These are phyloP conservation scores for Bufo bufo DNA, from an alignment of 2,113 vertebrate species.

Conservation along the genomic window DNA sequence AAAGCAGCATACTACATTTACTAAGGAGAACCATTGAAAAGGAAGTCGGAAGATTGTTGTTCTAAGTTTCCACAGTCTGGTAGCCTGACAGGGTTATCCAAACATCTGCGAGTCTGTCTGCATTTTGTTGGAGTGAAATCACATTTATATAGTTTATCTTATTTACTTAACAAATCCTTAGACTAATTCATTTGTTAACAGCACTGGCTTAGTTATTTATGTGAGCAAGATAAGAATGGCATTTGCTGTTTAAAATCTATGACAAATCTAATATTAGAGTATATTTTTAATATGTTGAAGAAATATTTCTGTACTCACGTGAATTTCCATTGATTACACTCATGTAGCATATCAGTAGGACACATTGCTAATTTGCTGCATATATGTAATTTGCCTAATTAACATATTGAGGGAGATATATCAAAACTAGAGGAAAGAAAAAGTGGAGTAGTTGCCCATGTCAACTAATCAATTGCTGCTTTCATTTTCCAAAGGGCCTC, in stretches of 20 bases:
- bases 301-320: not conserved
- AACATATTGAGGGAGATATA: too few relatives aligned
- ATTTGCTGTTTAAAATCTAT: not conserved
- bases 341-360: not conserved
- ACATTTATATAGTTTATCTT: not conserved
- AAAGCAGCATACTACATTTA: not conserved
- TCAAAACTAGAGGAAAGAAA: too few relatives aligned
- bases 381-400: not conserved
- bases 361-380: not conserved
- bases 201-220: not conserved
- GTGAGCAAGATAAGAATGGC: not conserved
- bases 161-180: not conserved
- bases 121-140: constrained; percentile 27
- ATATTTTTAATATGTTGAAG: not conserved
- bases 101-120: constrained; percentile 6
- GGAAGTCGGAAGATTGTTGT: constrained; percentile 20
- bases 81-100: constrained; percentile 29
- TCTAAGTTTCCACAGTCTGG: constrained; percentile 37
- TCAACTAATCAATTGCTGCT: too few relatives aligned
- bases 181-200: not conserved
- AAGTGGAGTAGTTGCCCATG: too few relatives aligned
- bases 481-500: too few relatives aligned
- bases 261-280: not conserved
- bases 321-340: too few relatives aligned
- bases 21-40: not conserved